Conservation (phyloP, 2,888 invertebrate species). For the Mechanitis messenoides region DNA sequence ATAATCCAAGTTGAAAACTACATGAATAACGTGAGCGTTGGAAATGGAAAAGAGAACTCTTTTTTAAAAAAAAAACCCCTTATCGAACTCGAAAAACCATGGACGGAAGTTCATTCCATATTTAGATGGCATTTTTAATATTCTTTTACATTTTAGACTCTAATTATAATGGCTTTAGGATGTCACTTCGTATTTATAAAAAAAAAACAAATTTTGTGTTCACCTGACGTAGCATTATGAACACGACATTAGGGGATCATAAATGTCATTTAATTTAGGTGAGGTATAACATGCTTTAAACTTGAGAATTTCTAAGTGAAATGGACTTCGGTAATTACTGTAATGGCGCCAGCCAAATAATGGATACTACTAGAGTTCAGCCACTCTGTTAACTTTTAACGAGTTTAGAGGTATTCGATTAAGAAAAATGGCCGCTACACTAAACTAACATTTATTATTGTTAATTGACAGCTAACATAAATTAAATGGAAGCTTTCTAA, state of each 20-base stretch:
- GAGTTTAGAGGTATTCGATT: conserved; percentile 31
- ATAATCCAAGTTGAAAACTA: too few species aligned
- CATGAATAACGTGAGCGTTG: too few species aligned
- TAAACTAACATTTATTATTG: conserved; percentile 24
- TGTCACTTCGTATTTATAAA: too few species aligned
- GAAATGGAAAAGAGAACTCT: too few species aligned
- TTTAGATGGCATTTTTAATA: too few species aligned
- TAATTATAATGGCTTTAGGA: too few species aligned
- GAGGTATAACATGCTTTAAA: neutral
- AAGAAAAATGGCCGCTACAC: conserved; percentile 27
- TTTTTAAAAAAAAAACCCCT: too few species aligned
- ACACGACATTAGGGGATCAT: neutral
- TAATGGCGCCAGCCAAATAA: conserved; percentile 28
- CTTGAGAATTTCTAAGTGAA: conserved; percentile 9
- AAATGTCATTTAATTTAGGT: neutral
- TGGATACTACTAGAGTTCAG: conserved; percentile 29
- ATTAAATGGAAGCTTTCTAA: neutral
- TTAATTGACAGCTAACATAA: conserved; percentile 11
- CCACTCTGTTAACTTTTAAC: conserved; percentile 31
- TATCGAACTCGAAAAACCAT: too few species aligned
- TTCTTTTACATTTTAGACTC: too few species aligned
- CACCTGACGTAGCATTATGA: too few species aligned
- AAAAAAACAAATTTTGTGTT: too few species aligned
- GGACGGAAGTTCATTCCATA: too few species aligned
- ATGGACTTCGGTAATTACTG: conserved; percentile 23